phyloP scores from a whole-genome alignment of 2,113 vertebrate species.

The Galbula dea region DNA sequence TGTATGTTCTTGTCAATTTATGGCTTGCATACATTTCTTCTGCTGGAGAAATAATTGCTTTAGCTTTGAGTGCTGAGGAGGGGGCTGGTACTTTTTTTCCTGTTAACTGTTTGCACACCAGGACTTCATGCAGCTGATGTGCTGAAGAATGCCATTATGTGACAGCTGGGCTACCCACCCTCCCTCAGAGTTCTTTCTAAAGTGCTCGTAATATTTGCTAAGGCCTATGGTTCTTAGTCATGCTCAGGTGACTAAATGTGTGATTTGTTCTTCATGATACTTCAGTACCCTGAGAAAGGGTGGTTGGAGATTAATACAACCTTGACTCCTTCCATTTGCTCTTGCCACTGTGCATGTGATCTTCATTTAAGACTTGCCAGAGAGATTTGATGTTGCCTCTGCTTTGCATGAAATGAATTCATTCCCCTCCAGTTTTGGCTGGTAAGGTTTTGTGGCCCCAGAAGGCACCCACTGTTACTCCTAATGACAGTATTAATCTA shows the following conservation, averaged over 20 bases:
- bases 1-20: constrained; percentile 53
- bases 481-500: neutral
- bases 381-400: constrained; percentile 16
- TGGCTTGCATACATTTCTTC: constrained; percentile 19
- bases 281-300: constrained; percentile 67
- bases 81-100: neutral
- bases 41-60: constrained; percentile 50
- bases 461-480: neutral
- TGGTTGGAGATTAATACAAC: constrained; percentile 44
- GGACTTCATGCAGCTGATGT: neutral
- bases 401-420: constrained; percentile 40
- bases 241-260: constrained; percentile 60
- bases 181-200: constrained; percentile 33
- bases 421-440: neutral
- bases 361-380: neutral
- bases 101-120: constrained; percentile 11
- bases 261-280: constrained; percentile 63
- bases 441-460: neutral
- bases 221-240: constrained; percentile 55
- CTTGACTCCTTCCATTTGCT: constrained; percentile 29
- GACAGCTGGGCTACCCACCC: constrained; percentile 35
- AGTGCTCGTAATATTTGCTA: constrained; percentile 21
- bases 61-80: neutral
- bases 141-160: neutral
- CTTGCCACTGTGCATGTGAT: neutral